A percentile compares a stretch with the other conserved stretches of the same genome.
Evolutionary conservation across 2,888 invertebrate genomes (phyloP).

Genomic region (Lottia scabra): DNA sequence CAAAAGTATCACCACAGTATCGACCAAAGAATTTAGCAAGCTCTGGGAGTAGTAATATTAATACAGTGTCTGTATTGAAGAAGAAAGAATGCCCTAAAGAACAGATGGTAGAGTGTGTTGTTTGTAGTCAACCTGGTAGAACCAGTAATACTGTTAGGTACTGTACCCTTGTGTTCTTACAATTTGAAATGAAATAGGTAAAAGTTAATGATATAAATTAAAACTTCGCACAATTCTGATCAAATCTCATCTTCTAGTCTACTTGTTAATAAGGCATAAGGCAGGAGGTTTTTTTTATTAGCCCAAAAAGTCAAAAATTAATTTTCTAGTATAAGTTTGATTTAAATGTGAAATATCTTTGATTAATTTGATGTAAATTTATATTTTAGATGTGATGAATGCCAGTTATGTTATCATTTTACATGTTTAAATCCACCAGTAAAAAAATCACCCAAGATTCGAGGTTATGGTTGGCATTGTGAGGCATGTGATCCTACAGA

Average conservation of each 20-base stretch:
- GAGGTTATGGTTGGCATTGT: slow-evolving; percentile 96
- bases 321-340: too few relatives aligned
- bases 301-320: too few relatives aligned
- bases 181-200: too few relatives aligned
- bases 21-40: background rate
- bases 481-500: slow-evolving; percentile 83
- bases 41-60: background rate
- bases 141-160: slow-evolving; percentile 53
- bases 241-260: too few relatives aligned
- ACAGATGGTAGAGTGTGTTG: slow-evolving; percentile 41
- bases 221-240: too few relatives aligned
- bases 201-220: too few relatives aligned
- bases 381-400: slow-evolving; percentile 86
- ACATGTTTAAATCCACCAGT: slow-evolving; percentile 92
- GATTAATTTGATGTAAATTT: background rate
- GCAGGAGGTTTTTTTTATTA: too few relatives aligned
- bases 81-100: slow-evolving; percentile 5
- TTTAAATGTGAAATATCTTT: too few relatives aligned
- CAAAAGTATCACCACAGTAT: background rate
- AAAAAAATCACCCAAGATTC: slow-evolving; percentile 91
- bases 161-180: too few relatives aligned
- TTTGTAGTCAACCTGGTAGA: slow-evolving; percentile 46
- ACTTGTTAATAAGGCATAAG: too few relatives aligned
- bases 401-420: slow-evolving; percentile 90
- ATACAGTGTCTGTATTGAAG: background rate